Evolutionary conservation across 2,888 invertebrate species (phyloP), one percentile per base, ranked within the genome.

Genomic region (Lottia scabra): DNA sequence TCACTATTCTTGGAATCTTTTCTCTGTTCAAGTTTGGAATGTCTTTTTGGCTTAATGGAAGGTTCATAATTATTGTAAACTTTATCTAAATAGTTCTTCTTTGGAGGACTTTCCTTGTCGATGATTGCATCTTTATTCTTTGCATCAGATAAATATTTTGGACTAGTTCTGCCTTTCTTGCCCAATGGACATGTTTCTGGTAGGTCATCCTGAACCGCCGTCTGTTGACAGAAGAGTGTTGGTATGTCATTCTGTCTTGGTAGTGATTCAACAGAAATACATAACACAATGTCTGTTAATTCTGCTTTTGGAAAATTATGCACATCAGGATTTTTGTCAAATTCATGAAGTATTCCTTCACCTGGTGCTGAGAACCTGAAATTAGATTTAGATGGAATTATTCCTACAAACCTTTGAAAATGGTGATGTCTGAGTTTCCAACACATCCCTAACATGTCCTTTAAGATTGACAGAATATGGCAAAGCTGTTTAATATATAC

Each of bases 301-400:
- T 81, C 79, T n/a, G 83, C 82, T 13, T 77, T 66, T 0, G 88
- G 88, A 70, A 89, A 89, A 12, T 78, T 81, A 70, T 89, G 89
- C 10, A 81, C 71, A 45, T 84, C 84, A 10, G 87, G 84, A 13
- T 74, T 62, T 16, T 85, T 81, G 38, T 90, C 87, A 79, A 92
- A 91, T 68, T 91, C 90, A 73, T 92, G 90, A 67, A 91, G 90
- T 91, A 93, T 87, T 87, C 92, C 92, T 85, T 93, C 93, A 16
- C 93, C 93, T 2, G 93, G 94, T 80, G 93, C 93, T 78, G 92
- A 92, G 70, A 94, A 91, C 75, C 90, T 90, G 81, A 8, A 79
- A 78, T 30, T 63, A 67, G 66, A 70, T 38, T 64, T 8, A 38
- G 10, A 38, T 38, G 38, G 38, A 10, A 4, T 38, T 38, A 38